Evolutionary conservation across 2,113 vertebrate species (phyloP), one percentile per base, ranked within the genome.

Genomic region (Labrus mixtus): DNA sequence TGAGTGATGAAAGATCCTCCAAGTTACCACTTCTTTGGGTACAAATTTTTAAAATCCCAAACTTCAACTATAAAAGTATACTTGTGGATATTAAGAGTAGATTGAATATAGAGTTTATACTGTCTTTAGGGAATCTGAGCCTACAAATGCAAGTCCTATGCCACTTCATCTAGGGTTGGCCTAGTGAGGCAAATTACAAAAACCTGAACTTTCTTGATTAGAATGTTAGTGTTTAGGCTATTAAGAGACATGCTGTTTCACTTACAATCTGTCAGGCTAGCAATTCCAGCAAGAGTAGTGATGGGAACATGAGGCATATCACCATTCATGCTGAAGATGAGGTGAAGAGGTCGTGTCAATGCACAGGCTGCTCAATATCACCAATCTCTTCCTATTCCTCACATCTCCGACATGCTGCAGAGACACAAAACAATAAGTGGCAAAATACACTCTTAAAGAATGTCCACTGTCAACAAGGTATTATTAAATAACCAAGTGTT

Each of bases 221-320:
- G 10, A 65, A 61, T 63, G 48, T 72, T 57, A 73, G 63, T 50
- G 59, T 83, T 82, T 53, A 68, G 59, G 60, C 62, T 68, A 59
- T 43, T 19, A 73, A 11, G 37, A 59, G 39, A 67, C 41, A 71
- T 12, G 15, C 61, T 39, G 77, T 41, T 76, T 61, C 91, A 98
- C 98, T 97, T 96, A 99, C 98, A 95, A 95, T 99, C 98, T 87
- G 98, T 99, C 92, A 99, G 96, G 96, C 97, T 98, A 96, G 97
- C 97, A 94, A 99, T 98, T 96, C 98, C 98, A 96, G 98, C 98
- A 94, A 99, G 97, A 96, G 98, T 99, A 95, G 98, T 99, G 94
- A 99, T 99, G 95, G 98, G 97, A 96, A 98, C 97, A 98, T 99
- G 97, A 97, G 97, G 98, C 98, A 99, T 99, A 97, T 99, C 98